Conservation (phyloP, 2,888 invertebrate species). For the Macaria notata region DNA sequence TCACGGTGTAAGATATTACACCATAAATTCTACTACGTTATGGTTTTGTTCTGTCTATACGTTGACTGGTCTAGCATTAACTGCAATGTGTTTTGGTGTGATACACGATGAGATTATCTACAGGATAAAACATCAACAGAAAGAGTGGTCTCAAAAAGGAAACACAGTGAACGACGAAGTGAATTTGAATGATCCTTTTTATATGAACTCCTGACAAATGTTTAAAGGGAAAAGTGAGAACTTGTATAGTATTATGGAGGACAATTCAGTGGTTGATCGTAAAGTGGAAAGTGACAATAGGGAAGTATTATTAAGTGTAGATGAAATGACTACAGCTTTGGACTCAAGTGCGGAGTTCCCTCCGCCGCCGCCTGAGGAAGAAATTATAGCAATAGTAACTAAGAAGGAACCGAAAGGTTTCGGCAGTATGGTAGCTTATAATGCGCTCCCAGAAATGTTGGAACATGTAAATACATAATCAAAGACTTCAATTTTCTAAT, state of each 20-base stretch:
- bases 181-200: slow-evolving; percentile 84
- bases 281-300: slow-evolving; percentile 77
- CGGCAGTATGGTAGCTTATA: slow-evolving; percentile 79
- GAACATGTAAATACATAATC: slow-evolving; percentile 70
- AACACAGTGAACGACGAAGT: slow-evolving; percentile 86
- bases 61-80: slow-evolving; percentile 92
- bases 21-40: slow-evolving; percentile 86
- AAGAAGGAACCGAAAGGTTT: slow-evolving; percentile 77
- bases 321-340: slow-evolving; percentile 67
- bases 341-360: slow-evolving; percentile 64
- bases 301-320: slow-evolving; percentile 76
- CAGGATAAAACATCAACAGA: slow-evolving; percentile 87
- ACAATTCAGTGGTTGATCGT: slow-evolving; percentile 70
- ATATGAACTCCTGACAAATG: slow-evolving; percentile 89
- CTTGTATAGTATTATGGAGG: slow-evolving; percentile 82
- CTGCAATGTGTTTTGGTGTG: slow-evolving; percentile 95
- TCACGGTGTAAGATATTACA: slow-evolving; percentile 78
- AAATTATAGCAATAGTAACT: slow-evolving; percentile 77
- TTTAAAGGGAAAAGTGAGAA: slow-evolving; percentile 80
- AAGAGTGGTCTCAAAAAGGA: slow-evolving; percentile 83
- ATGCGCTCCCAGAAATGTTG: slow-evolving; percentile 76
- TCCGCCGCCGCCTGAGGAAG: slow-evolving; percentile 71
- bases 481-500: slow-evolving; percentile 36
- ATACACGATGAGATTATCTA: slow-evolving; percentile 94
- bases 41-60: slow-evolving; percentile 96